Evolutionary conservation across 35 echinoderm and acorn worm genomes (phyloP), one percentile per base, ranked within the genome.

Genomic region (Apostichopus japonicus): DNA sequence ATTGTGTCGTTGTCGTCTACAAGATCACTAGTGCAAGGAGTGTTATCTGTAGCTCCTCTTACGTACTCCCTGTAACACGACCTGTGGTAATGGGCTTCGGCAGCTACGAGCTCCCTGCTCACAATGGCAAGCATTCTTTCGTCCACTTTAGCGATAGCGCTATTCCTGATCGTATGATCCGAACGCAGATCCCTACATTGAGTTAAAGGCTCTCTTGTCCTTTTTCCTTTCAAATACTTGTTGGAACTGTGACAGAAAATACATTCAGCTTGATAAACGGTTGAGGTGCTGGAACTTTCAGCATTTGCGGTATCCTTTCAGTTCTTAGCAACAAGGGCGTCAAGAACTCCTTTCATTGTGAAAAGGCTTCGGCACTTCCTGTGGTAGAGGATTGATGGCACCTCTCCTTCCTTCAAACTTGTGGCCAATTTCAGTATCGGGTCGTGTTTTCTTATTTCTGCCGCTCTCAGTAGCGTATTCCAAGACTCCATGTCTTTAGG

Each of bases 31-130:
- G n/a, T n/a, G n/a, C n/a, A n/a, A n/a, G n/a, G n/a, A n/a, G n/a
- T n/a, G n/a, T n/a, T n/a, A n/a, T n/a, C n/a, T n/a, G n/a, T n/a
- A n/a, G n/a, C n/a, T n/a, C n/a, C n/a, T n/a, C n/a, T n/a, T n/a
- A n/a, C 73, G 65, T 90, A 75, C 5, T 24, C 33, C 7, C 70
- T 19, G 73, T 90, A 90, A 75, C 87, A 90, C 6, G 87, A 72
- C 21, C 27, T 71, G 87, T 90, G 87, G 53, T 72, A 90, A 11
- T 90, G 58, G n/a, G 62, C 87, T 72, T 72, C 87, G 5, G 87
- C 87, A 27, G 87, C 87, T 53, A 72, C 62, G 6, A 90, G 11
- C 10, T 87, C 84, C 16, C 84, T 13, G 16, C 62, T 90, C 6
- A 21, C 10, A 23, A 90, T 8, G 5, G 87, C 87, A 5, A 90